Base-by-base conservation (phyloP, 1,140 invertebrate species). In the Steinernema feltiae region DNA sequence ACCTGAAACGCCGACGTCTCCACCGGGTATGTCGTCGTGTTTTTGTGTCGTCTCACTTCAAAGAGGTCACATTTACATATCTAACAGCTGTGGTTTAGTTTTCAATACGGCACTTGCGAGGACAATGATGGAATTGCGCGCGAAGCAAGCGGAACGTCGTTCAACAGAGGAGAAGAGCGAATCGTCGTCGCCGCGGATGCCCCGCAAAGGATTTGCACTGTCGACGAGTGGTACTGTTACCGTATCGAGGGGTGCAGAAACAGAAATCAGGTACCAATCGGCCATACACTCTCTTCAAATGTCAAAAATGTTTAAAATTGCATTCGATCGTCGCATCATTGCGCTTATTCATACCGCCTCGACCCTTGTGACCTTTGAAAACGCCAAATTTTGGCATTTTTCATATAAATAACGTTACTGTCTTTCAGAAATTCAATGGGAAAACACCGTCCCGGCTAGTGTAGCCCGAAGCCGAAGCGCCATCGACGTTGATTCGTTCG, bases 21-120 rank as follows among this genome's bases (percentile, higher is more conserved):
- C 53, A 63, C 53, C 53, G 53, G 53, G 53, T 63, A 63, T 27
- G 53, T 63, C n/a, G n/a, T n/a, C n/a, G n/a, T n/a, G n/a, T n/a
- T n/a, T n/a, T 63, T 21, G 53, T 41, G 35, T 41, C 53, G 7
- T 3, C 53, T 27, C 53, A 17, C 24, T 63, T 63, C 24, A 12
- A 63, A 63, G 53, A n/a, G 53, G 15, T 63, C 53, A 15, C 53
- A 63, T 63, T 63, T 63, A 21, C 53, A 63, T 63, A 63, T 63
- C 24, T 27, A 63, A 12, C 53, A 27, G 53, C 24, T 7, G 35
- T 63, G 7, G 3, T 63, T 63, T 63, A 63, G 53, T 63, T 63
- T 63, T 63, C 53, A 63, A 63, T 63, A 63, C 53, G 53, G 53
- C 53, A 27, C 53, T 63, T 3, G 53, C 53, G 53, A 63, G 53